phyloP scores from a whole-genome alignment of 2,113 vertebrate genomes.

The Epinephelus moara region DNA sequence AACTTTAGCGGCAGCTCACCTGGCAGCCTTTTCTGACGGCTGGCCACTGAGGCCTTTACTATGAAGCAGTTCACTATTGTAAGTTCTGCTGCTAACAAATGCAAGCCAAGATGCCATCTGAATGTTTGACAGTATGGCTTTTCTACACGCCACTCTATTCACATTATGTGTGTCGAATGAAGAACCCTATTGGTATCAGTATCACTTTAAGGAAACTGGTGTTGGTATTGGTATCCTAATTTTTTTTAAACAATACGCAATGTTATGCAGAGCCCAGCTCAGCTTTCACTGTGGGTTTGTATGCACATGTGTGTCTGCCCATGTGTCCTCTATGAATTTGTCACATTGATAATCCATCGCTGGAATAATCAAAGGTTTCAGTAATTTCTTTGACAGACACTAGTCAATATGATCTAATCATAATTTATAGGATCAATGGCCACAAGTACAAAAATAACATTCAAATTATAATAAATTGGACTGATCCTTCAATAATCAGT shows the following conservation, averaged over 20 bases:
- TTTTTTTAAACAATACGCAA: background rate
- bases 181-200: background rate
- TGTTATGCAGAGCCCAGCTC: background rate
- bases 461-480: background rate
- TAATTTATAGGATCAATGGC: background rate
- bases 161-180: too few species aligned
- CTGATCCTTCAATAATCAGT: background rate
- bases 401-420: background rate
- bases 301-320: background rate
- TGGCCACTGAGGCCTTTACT: too few species aligned
- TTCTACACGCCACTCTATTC: too few species aligned
- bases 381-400: background rate
- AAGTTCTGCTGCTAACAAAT: too few species aligned
- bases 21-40: too few species aligned
- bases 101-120: too few species aligned
- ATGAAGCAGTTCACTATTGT: too few species aligned
- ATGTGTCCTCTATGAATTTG: background rate
- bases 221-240: too few species aligned
- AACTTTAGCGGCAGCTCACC: too few species aligned
- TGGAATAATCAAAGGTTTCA: background rate
- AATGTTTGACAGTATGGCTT: too few species aligned
- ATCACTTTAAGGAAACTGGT: too few species aligned
- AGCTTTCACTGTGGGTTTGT: background rate
- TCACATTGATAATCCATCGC: background rate
- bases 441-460: background rate